phyloP scores from a whole-genome alignment of 2,888 invertebrate species.

The Dermolepida albohirtum region DNA sequence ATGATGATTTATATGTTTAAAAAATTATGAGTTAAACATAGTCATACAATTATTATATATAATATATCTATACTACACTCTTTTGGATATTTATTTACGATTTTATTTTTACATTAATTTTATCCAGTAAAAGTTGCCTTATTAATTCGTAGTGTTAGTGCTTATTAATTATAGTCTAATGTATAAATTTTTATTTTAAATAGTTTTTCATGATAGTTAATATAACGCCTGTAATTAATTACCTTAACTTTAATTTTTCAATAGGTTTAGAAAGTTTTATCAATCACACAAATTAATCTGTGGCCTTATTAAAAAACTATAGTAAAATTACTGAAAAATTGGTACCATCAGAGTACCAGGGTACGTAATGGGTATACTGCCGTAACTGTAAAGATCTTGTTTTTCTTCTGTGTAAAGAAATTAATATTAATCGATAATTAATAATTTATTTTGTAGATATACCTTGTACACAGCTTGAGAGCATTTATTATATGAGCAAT shows the following conservation, averaged over 20 bases:
- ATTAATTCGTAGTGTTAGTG: conserved; percentile 40
- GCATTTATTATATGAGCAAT: conserved; percentile 64
- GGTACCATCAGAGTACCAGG: conserved; percentile 45
- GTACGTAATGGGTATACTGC: conserved; percentile 53
- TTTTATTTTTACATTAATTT: conserved; percentile 43
- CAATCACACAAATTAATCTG: conserved; percentile 21
- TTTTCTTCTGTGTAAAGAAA: conserved; percentile 35
- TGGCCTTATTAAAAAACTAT: conserved; percentile 46
- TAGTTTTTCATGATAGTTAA: conserved; percentile 36
- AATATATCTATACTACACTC: conserved; percentile 41
- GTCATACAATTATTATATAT: conserved; percentile 36
- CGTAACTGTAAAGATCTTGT: conserved; percentile 40
- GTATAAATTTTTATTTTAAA: conserved; percentile 29
- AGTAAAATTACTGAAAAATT: conserved; percentile 34
- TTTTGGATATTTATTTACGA: conserved; percentile 43
- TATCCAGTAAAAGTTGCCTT: conserved; percentile 39
- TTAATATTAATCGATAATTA: conserved; percentile 26
- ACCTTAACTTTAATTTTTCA: conserved; percentile 18
- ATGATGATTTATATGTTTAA: conserved; percentile 4
- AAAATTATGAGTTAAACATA: conserved; percentile 35
- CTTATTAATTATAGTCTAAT: conserved; percentile 34
- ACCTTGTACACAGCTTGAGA: conserved; percentile 60
- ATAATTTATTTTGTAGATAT: conserved; percentile 56
- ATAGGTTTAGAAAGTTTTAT: conserved; percentile 12
- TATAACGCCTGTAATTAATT: conserved; percentile 38